These are phyloP conservation scores for Crotalus horridus DNA, from an alignment of 2,113 vertebrate genomes.

Conservation along the genomic window DNA sequence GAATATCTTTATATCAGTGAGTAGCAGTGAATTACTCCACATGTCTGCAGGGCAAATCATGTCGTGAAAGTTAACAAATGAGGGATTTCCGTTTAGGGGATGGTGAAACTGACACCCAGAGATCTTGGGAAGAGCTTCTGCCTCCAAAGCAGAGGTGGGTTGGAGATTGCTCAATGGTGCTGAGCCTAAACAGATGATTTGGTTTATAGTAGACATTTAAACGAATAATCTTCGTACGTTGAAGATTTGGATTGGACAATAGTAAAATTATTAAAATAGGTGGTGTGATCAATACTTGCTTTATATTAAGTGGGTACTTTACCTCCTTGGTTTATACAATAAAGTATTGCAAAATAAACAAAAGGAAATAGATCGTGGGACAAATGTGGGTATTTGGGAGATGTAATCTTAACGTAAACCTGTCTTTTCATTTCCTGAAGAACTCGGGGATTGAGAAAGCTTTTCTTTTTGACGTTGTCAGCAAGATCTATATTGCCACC, in stretches of 20 bases:
- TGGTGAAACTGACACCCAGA: neutral
- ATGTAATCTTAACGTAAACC: conserved; percentile 23
- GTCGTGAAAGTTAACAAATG: neutral
- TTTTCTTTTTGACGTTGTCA: conserved; percentile 98
- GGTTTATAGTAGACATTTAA: neutral
- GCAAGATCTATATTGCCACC: conserved; percentile 99
- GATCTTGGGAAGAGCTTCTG: neutral
- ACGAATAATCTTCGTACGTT: neutral
- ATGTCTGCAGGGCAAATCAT: no score
- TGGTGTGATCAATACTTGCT: neutral
- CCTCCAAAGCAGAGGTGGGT: neutral
- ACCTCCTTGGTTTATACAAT: neutral
- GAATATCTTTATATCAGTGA: conserved; percentile 99
- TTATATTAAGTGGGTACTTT: neutral
- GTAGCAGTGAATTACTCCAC: conserved; percentile 49
- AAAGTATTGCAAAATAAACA: neutral
- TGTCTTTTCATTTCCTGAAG: conserved; percentile 68
- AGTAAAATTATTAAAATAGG: neutral
- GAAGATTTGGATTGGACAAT: neutral
- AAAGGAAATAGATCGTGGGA: neutral
- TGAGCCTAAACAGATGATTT: neutral
- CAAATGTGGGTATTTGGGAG: neutral
- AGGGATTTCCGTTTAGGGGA: neutral
- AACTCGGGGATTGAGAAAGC: conserved; percentile 99
- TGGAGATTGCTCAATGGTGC: neutral